Evolutionary conservation across 2,113 vertebrate species (phyloP).

Genomic region (Rhineura floridana): DNA sequence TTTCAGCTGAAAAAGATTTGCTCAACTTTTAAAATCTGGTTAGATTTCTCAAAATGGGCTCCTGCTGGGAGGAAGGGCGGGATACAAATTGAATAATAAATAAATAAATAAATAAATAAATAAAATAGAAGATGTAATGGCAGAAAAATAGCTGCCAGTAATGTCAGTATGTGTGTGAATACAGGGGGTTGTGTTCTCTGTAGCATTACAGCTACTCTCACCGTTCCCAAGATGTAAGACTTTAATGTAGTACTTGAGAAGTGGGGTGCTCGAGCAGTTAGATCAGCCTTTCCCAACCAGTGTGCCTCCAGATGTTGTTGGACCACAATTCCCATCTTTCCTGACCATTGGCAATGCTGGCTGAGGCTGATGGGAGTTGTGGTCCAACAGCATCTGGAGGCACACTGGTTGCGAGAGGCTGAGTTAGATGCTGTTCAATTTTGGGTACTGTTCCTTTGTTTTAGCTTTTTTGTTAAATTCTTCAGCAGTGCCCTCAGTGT

Average conservation of each 20-base stretch:
- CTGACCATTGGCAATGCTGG: no score
- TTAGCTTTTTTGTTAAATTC: not conserved
- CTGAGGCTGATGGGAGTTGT: no score
- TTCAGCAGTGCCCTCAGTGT: not conserved
- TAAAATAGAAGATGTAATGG: constrained; percentile 6
- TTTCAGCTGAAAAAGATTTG: constrained; percentile 11
- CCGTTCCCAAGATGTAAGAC: not conserved
- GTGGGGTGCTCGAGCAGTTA: no score
- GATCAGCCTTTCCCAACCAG: no score
- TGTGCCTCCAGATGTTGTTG: no score
- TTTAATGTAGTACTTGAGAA: not conserved
- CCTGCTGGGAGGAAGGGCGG: no score
- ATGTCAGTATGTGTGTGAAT: not conserved
- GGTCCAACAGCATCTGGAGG: no score
- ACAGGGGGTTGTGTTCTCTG: not conserved
- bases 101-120: no score
- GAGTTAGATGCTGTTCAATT: not conserved
- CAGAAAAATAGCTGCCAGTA: not conserved
- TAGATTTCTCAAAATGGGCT: rapidly evolving
- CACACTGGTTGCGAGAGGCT: no score
- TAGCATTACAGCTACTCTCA: not conserved
- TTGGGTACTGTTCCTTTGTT: not conserved
- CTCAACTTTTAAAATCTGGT: constrained; percentile 9
- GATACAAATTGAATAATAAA: no score
- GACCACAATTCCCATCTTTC: no score